Conservation (phyloP, 2,113 vertebrate genomes). For the Clinocottus analis region DNA sequence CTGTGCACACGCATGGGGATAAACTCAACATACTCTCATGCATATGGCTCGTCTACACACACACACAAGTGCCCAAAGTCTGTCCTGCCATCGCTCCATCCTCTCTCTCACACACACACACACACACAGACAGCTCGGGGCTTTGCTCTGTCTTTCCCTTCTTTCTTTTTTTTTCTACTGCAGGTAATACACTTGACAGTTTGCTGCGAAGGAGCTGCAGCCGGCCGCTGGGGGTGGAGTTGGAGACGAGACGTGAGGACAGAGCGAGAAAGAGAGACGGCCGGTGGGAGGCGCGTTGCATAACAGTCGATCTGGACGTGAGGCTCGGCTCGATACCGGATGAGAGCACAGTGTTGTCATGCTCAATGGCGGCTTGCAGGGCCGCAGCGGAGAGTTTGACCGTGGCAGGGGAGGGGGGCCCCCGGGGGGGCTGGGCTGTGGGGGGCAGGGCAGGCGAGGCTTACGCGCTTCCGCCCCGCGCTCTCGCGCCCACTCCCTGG, state of each 20-base stretch:
- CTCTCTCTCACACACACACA: conserved; percentile 41
- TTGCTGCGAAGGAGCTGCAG: conserved; percentile 54
- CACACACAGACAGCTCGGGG: not conserved
- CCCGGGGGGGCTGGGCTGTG: too few relatives aligned
- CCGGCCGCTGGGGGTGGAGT: not conserved
- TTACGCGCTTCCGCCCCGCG: not conserved
- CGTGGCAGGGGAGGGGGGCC: too few relatives aligned
- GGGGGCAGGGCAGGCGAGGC: too few relatives aligned
- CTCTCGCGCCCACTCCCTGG: conserved; percentile 28
- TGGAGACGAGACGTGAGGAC: conserved; percentile 36
- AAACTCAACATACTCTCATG: not conserved
- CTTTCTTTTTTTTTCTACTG: conserved; percentile 16
- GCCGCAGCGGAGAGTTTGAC: not conserved
- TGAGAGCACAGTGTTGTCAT: not conserved
- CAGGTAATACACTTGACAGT: conserved; percentile 61
- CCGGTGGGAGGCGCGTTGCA: conserved; percentile 32
- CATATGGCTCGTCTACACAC: not conserved
- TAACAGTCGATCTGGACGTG: conserved; percentile 54
- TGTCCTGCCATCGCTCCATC: not conserved
- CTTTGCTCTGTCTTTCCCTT: conserved; percentile 10
- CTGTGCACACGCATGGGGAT: not conserved
- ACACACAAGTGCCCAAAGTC: not conserved
- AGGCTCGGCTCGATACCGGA: conserved; percentile 37
- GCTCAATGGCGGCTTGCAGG: conserved; percentile 5
- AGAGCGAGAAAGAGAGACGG: conserved; percentile 32